Percentiles rank a stretch among this genome's conserved stretches.
Conservation (phyloP, 1,140 invertebrate species). For the Pseudomyrmex flavicornis region DNA sequence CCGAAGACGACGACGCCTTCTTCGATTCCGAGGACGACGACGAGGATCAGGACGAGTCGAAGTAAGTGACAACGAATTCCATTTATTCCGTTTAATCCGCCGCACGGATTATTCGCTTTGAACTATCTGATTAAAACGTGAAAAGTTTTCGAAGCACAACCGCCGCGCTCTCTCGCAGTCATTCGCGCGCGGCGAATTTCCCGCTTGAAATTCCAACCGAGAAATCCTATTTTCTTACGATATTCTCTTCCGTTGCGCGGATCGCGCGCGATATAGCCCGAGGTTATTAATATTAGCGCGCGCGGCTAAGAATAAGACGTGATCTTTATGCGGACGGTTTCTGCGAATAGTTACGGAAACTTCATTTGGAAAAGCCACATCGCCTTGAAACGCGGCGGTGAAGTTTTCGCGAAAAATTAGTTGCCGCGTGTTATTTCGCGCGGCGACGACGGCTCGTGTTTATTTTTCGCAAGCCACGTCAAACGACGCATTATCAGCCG, state of each 20-base stretch:
- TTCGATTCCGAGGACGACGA: constrained; percentile 90
- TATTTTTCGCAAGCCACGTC: constrained; percentile 35
- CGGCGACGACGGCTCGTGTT: neutral
- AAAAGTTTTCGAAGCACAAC: neutral
- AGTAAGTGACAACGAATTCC: constrained; percentile 76
- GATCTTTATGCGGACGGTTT: constrained; percentile 38
- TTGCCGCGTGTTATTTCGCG: neutral
- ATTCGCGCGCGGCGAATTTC: too few relatives aligned
- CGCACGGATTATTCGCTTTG: constrained; percentile 4
- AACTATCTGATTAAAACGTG: constrained; percentile 10
- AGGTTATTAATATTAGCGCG: constrained; percentile 44
- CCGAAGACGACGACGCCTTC: constrained; percentile 90
- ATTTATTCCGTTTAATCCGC: constrained; percentile 15
- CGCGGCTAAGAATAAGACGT: constrained; percentile 28
- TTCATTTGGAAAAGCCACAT: constrained; percentile 44
- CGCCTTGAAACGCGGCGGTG: constrained; percentile 8
- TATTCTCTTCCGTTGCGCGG: neutral
- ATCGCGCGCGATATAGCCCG: neutral
- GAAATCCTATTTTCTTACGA: neutral
- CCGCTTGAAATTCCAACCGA: neutral
- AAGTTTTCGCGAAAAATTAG: constrained; percentile 52
- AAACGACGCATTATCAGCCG: constrained; percentile 46
- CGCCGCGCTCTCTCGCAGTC: neutral
- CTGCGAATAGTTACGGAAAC: constrained; percentile 34
- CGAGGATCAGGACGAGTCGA: constrained; percentile 87